Evolutionary conservation across 2,113 vertebrate species (phyloP).

Genomic region (Carassius gibelio): DNA sequence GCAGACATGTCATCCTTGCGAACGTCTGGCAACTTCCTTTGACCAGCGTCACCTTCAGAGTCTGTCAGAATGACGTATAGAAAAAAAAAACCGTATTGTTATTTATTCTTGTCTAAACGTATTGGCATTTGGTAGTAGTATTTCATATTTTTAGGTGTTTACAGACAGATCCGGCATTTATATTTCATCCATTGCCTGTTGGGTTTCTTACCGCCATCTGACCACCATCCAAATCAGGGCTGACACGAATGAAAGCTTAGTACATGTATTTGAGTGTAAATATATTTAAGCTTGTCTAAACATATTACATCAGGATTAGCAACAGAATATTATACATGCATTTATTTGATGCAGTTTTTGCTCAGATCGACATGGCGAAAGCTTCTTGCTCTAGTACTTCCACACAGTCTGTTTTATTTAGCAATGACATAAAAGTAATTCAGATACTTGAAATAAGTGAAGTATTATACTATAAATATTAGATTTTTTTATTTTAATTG

Average conservation of each 20-base stretch:
- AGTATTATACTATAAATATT: too few species aligned
- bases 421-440: too few species aligned
- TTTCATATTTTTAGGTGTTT: not conserved
- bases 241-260: not conserved
- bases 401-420: too few species aligned
- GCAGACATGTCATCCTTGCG: conserved; percentile 97
- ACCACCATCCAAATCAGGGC: not conserved
- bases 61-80: conserved; percentile 71
- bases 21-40: conserved; percentile 90
- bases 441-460: too few species aligned
- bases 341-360: too few species aligned
- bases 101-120: not conserved
- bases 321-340: too few species aligned
- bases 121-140: not conserved
- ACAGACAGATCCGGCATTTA: not conserved
- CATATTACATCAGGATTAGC: not conserved
- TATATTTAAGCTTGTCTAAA: not conserved
- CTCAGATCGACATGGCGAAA: too few species aligned
- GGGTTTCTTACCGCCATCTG: not conserved
- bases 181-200: not conserved
- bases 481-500: too few species aligned
- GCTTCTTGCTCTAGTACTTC: too few species aligned
- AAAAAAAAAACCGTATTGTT: not conserved
- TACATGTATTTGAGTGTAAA: not conserved
- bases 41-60: conserved; percentile 84